phyloP scores from a whole-genome alignment of 2,888 invertebrate species.

The Argynnis bischoffii region DNA sequence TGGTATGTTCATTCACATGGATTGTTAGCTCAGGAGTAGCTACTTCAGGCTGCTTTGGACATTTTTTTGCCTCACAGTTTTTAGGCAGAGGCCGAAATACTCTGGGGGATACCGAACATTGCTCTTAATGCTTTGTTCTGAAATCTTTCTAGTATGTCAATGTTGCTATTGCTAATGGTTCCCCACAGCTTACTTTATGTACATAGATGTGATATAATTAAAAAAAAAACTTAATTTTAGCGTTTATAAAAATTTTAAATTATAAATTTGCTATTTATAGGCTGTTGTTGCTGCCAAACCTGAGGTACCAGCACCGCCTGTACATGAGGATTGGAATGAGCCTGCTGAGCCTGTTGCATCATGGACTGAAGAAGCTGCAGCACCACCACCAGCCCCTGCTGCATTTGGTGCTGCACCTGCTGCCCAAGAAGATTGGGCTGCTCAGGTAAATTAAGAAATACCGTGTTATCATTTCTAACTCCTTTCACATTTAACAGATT shows the following conservation, averaged over 20 bases:
- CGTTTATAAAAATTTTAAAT: slow-evolving; percentile 3
- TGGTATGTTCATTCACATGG: too few species aligned
- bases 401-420: slow-evolving; percentile 68
- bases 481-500: too few species aligned
- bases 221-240: too few species aligned
- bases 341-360: slow-evolving; percentile 71
- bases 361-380: slow-evolving; percentile 66
- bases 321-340: slow-evolving; percentile 73
- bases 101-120: too few species aligned
- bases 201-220: too few species aligned
- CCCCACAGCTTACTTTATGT: neutral
- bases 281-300: slow-evolving; percentile 69
- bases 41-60: too few species aligned
- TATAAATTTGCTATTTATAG: slow-evolving; percentile 45
- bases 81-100: too few species aligned
- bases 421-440: slow-evolving; percentile 83
- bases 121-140: too few species aligned
- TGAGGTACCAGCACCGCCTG: slow-evolving; percentile 67
- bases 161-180: too few species aligned
- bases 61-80: neutral
- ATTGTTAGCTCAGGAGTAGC: too few species aligned
- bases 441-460: slow-evolving; percentile 57
- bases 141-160: too few species aligned
- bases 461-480: too few species aligned
- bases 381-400: slow-evolving; percentile 54